Evolutionary conservation across 1,140 invertebrate genomes (phyloP), one percentile per base, ranked within the genome.

Genomic region (Solen grandis): DNA sequence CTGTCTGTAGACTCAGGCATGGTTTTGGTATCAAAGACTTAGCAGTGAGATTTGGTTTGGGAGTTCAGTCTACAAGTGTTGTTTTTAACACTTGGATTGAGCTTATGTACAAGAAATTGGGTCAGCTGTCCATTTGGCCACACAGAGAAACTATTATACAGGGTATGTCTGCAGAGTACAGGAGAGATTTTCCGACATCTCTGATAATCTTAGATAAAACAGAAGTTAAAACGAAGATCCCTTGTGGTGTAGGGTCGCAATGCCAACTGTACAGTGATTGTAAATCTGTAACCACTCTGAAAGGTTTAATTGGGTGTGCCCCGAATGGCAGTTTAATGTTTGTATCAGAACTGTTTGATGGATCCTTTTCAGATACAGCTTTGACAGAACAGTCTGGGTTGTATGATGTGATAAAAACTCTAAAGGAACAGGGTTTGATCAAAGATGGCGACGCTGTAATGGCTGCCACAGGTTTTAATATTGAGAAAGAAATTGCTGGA

Each of bases 121-220:
- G 79, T 27, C 62, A 65, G 16, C 52, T 84, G 29, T 63, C 78
- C 16, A 70, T 81, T 29, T 84, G 79, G 79, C 79, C 73, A 36
- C 38, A 72, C 22, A 60, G 79, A 27, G 65, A 69, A 19, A 16
- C 68, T 10, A 41, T 82, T n/a, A 65, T 73, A n/a, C 14, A 57
- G 5, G n/a, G 73, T 19, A 84, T 84, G 83, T 73, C 82, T 50
- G 4, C 8, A 50, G 73, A 76, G 27, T 81, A 55, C 33, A 70
- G 55, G 36, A 50, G 77, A 59, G 59, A 81, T n/a, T 78, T 82
- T 76, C 65, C 50, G 38, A 63, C 19, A 22, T 59, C 55, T 4
- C 25, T 84, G 14, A 52, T 69, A 5, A 84, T 84, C 31, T 29
- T 84, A 22, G 83, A 84, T 77, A 73, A 73, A n/a, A 82, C 83